A percentile compares a stretch with the other conserved stretches of the same genome.
Evolutionary conservation across 2,797 vertebrate genomes (phyloP).

Genomic region (Gallinago solitaria): DNA sequence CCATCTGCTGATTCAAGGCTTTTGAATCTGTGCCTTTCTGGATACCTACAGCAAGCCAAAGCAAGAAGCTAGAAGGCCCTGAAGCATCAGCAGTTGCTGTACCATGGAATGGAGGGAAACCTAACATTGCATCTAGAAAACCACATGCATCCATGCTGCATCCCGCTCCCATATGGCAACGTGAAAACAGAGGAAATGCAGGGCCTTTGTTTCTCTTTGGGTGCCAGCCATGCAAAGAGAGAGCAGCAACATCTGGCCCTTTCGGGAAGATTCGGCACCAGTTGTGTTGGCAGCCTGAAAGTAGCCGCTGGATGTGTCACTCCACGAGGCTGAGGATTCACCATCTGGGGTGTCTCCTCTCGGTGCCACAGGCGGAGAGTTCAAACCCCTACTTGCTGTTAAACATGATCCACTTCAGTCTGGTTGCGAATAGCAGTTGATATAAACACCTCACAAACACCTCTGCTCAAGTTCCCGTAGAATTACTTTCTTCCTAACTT

Average conservation of each 20-base stretch:
- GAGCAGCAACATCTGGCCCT: constrained; percentile 52
- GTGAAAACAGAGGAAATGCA: not conserved
- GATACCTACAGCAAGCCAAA: not conserved
- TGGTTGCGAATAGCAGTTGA: not conserved
- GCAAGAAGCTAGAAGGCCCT: not conserved
- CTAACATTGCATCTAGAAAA: not conserved
- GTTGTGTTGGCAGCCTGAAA: constrained; percentile 11
- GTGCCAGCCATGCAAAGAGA: not conserved
- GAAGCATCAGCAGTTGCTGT: not conserved
- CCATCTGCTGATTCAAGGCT: not conserved
- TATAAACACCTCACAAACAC: not conserved
- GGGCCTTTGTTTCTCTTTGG: not conserved
- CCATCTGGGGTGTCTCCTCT: constrained; percentile 46
- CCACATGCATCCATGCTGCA: not conserved
- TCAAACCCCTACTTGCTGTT: not conserved
- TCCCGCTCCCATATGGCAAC: not conserved
- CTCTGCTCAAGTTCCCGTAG: not conserved
- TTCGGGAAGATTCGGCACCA: constrained; percentile 1
- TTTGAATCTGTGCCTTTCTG: not conserved
- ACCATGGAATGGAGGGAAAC: not conserved
- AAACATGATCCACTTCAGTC: not conserved
- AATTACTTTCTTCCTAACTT: not conserved
- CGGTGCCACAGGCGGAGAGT: not conserved
- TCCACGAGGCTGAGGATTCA: not conserved
- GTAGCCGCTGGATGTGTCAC: constrained; percentile 33